A percentile compares a stretch with the other conserved stretches of the same genome.
phyloP scores from a whole-genome alignment of 2,797 vertebrate genomes.

The Carapus acus region DNA sequence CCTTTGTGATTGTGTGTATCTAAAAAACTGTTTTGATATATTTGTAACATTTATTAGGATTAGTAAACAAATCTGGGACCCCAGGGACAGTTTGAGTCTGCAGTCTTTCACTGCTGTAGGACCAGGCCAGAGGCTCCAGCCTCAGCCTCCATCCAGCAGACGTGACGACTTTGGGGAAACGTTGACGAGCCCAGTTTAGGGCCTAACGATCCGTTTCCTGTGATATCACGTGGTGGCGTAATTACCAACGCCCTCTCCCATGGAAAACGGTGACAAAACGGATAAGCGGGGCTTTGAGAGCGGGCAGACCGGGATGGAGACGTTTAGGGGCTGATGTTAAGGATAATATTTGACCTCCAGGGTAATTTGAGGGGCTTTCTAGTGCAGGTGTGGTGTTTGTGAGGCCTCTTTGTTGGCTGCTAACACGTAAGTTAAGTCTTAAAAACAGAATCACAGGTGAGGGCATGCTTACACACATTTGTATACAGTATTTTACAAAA shows the following conservation, averaged over 20 bases:
- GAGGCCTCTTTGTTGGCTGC: slow-evolving; percentile 17
- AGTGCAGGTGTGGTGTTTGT: slow-evolving; percentile 8
- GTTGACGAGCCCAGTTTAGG: slow-evolving; percentile 22
- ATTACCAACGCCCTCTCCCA: slow-evolving; percentile 41
- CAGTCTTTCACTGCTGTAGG: too few relatives aligned
- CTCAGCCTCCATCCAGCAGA: slow-evolving; percentile 21
- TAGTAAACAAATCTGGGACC: too few relatives aligned
- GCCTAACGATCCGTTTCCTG: slow-evolving; percentile 53
- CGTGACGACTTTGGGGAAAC: slow-evolving; percentile 45
- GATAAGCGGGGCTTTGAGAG: slow-evolving; percentile 24
- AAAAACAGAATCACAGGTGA: too few relatives aligned
- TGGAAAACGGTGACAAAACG: slow-evolving; percentile 42
- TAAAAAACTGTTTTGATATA: too few relatives aligned
- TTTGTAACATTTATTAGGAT: too few relatives aligned
- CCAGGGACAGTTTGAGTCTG: too few relatives aligned
- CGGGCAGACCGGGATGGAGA: slow-evolving; percentile 10
- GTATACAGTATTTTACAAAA: too few relatives aligned
- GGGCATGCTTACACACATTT: too few relatives aligned
- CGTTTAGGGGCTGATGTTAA: too few relatives aligned
- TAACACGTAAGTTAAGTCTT: too few relatives aligned
- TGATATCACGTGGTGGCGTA: slow-evolving; percentile 34
- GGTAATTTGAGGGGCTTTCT: not conserved
- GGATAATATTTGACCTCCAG: slow-evolving; percentile 32
- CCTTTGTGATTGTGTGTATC: too few relatives aligned
- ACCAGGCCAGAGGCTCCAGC: not conserved